Conservation (phyloP, 2,888 invertebrate species). For the Beris morrisii region DNA sequence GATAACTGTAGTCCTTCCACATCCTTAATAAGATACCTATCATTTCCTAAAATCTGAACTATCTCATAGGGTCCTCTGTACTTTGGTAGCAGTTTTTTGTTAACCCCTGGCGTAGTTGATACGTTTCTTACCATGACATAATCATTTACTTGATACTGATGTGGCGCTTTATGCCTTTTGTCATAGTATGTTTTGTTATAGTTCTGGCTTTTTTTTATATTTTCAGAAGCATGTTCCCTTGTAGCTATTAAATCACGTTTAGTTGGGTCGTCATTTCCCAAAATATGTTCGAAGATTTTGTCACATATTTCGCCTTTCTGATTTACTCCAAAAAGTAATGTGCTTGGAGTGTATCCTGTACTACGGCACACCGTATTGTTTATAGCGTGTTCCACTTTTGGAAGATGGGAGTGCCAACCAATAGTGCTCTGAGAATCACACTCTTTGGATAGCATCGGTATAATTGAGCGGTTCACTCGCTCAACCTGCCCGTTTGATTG, state of each 20-base stretch:
- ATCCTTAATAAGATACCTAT: no score
- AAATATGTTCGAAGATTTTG: background rate
- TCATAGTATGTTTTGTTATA: no score
- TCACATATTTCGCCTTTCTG: background rate
- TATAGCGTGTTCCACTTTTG: background rate
- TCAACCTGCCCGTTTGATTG: constrained; percentile 3
- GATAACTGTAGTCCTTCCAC: no score
- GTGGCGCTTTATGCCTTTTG: no score
- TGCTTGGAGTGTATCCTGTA: constrained; percentile 3
- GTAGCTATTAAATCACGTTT: background rate
- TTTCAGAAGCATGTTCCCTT: background rate
- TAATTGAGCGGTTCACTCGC: background rate
- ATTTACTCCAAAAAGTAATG: background rate
- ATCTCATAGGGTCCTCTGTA: no score
- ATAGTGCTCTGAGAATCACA: background rate
- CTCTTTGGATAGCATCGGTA: constrained; percentile 1
- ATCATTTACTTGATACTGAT: no score
- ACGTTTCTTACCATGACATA: no score
- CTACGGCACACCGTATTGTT: background rate
- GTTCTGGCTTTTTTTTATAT: background rate
- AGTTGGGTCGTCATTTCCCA: background rate
- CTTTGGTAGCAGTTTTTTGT: no score
- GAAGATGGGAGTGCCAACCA: background rate
- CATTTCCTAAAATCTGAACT: no score
- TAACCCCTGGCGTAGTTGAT: no score